Evolutionary conservation across 2,888 invertebrate genomes (phyloP), one percentile per base, ranked within the genome.

Genomic region (Gordius sp.): DNA sequence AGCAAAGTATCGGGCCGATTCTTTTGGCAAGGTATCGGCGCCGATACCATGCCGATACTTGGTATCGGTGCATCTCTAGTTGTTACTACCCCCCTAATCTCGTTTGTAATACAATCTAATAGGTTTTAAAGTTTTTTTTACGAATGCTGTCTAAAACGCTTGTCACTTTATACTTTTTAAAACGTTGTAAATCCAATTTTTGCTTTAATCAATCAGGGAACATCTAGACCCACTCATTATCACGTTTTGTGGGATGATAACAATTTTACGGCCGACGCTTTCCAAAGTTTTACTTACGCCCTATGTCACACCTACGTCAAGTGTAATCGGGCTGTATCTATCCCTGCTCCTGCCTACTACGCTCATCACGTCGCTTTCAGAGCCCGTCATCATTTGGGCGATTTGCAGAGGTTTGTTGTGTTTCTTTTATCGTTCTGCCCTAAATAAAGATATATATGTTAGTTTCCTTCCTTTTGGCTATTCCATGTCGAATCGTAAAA

Each of bases 181-280:
- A n/a, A n/a, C n/a, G n/a, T n/a, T n/a, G n/a, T 47, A 47, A 47
- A 47, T 18, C 8, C 8, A 47, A 47, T n/a, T n/a, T 47, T 47
- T 33, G 8, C 8, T 33, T 33, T 33, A 33, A 47, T 18, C 47
- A 18, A 20, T n/a, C 57, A 91, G 84, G 97, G 97, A 67, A 99
- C 97, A 61, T 87, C 87, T 63, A 78, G 97, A 61, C 97, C 97
- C 60, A 89, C 91, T 28, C 97, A 99, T 74, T 97, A 99, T 74
- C 97, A 99, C 72, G 97, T 97, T 60, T 76, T 97, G 58, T 99
- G 97, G 97, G 97, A 97, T 73, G 97, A 99, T 75, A 97, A 93
- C 73, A 85, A 85, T 71, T 82, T 97, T 71, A 85, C 85, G 64
- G 87, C 91, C 58, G 97, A 99, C 73, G 97, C 99, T 73, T 76